Base-by-base conservation (phyloP, 2,888 invertebrate species). In the Deladenus siricidicola region DNA sequence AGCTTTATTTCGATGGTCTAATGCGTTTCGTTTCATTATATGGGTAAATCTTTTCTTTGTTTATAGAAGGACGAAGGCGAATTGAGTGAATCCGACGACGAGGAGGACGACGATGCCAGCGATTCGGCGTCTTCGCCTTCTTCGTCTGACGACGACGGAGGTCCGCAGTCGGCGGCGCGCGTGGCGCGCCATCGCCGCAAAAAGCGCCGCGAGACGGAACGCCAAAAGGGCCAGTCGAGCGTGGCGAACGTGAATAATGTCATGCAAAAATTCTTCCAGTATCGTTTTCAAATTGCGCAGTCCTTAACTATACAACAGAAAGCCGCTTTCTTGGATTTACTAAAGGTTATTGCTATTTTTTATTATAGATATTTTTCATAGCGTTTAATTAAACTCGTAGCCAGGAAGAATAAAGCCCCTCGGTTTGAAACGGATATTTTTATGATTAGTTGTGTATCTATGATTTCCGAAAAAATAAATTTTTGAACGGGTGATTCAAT, bases 11-110 rank as follows among this genome's bases (percentile, higher is more conserved):
- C n/a, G n/a, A n/a, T n/a, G n/a, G n/a, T n/a, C n/a, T n/a, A n/a
- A n/a, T n/a, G n/a, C n/a, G n/a, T 45, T 45, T 45, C 23, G 1
- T 45, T 45, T 45, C 6, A 1, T 45, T 2, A 14, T 45, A 24
- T 24, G 23, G 26, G 1, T 24, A 23, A 14, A 4, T 8, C 24
- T 10, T 2, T n/a, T 21, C 8, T 10, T 39, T 14, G 26, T 39
- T 57, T 50, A 23, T 43, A 61, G 53, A 61, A 61, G 14, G 62
- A 61, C 49, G 62, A 61, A n/a, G 62, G 62, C 6, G 62, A 61
- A 30, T 23, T 61, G 6, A 61, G 58, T 30, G 56, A 57, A 10
- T 60, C 42, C 43, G 62, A 30, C 52, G 52, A 52, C 28, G 23
- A 21, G 2, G 55, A n/a, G 6, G 55, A 55, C 8, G 53, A n/a